Percentiles rank a stretch among this genome's conserved stretches.
Conservation (phyloP, 2,113 vertebrate genomes). For the Centropus unirufus region DNA sequence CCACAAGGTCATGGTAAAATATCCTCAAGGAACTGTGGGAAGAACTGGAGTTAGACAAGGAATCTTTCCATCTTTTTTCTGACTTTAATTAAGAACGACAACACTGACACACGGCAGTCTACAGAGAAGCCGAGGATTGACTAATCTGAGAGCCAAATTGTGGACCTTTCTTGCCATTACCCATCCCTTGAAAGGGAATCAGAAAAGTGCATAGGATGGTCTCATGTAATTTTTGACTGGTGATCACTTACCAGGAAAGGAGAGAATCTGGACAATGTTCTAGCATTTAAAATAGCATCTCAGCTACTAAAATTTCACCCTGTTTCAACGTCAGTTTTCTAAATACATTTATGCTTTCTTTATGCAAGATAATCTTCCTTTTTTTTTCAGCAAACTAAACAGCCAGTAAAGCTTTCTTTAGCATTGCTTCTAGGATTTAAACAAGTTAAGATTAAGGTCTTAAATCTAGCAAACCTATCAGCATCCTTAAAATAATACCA, state of each 20-base stretch:
- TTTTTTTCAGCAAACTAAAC: constrained; percentile 20
- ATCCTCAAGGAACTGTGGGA: background rate
- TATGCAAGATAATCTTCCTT: constrained; percentile 34
- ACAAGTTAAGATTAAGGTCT: constrained; percentile 59
- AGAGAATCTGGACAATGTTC: background rate
- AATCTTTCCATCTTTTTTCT: background rate
- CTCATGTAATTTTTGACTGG: background rate
- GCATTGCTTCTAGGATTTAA: constrained; percentile 37
- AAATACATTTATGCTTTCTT: constrained; percentile 8
- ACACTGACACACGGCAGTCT: background rate
- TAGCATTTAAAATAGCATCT: background rate
- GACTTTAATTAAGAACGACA: background rate
- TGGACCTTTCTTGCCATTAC: background rate
- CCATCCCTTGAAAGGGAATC: background rate
- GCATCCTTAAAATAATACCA: constrained; percentile 49
- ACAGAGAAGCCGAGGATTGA: background rate
- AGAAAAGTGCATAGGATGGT: background rate
- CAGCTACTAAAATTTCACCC: background rate
- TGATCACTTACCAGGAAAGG: background rate
- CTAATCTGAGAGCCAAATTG: background rate
- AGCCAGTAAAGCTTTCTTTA: background rate
- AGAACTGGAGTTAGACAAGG: background rate
- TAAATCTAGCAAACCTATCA: constrained; percentile 58
- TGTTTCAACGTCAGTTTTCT: constrained; percentile 6
- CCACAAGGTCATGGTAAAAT: background rate